phyloP scores from a whole-genome alignment of 1,140 invertebrate species.

The Brachionus koreanus region DNA sequence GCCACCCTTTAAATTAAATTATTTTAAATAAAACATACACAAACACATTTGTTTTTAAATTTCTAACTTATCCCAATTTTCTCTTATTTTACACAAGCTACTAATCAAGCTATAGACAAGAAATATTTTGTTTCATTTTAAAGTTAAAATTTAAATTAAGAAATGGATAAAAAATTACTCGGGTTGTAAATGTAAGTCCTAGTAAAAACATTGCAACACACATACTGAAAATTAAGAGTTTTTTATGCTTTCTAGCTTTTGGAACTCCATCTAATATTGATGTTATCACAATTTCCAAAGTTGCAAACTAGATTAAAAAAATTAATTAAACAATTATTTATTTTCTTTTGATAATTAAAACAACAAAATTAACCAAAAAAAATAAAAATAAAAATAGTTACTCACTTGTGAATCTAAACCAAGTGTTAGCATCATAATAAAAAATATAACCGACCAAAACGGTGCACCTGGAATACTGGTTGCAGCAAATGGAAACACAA shows the following conservation, averaged over 20 bases:
- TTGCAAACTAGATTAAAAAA: constrained; percentile 64
- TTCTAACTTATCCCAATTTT: neutral
- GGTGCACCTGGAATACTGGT: constrained; percentile 86
- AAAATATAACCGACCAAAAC: constrained; percentile 93
- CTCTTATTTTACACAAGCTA: neutral
- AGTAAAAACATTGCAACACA: constrained; percentile 50
- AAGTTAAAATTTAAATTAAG: constrained; percentile 2
- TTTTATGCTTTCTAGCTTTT: constrained; percentile 56
- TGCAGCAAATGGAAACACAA: constrained; percentile 94
- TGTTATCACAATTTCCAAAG: constrained; percentile 71
- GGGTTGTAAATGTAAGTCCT: constrained; percentile 50
- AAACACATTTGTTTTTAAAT: too few relatives aligned
- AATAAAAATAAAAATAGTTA: too few relatives aligned
- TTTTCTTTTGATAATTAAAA: too few relatives aligned
- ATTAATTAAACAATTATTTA: too few relatives aligned
- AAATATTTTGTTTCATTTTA: neutral
- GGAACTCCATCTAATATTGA: constrained; percentile 70
- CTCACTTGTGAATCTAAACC: constrained; percentile 74
- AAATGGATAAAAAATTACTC: constrained; percentile 47
- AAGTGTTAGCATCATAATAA: constrained; percentile 90
- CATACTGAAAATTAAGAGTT: constrained; percentile 49
- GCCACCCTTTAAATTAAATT: neutral
- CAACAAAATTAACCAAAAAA: neutral
- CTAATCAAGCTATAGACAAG: neutral
- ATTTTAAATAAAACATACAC: neutral